phyloP scores from a whole-genome alignment of 2,797 vertebrate genomes.

The Pygocentrus nattereri region DNA sequence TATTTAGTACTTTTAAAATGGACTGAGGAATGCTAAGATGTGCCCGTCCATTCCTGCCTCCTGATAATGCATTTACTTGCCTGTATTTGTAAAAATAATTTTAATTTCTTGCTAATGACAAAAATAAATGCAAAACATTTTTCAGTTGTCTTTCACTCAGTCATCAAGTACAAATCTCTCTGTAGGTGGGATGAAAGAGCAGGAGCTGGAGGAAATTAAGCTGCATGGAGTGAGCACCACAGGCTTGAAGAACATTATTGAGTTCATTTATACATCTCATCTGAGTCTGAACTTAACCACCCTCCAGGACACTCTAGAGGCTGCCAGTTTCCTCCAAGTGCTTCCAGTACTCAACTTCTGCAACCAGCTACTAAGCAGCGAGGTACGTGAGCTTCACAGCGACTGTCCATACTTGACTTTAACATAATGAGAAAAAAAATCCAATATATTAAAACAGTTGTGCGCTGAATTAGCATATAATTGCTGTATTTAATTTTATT shows the following conservation, averaged over 20 bases:
- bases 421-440: too few relatives aligned
- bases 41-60: neutral
- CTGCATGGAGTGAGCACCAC: constrained; percentile 80
- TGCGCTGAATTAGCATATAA: too few relatives aligned
- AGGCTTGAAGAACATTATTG: constrained; percentile 83
- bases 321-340: constrained; percentile 85
- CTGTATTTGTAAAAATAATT: neutral
- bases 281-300: constrained; percentile 77
- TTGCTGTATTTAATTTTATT: too few relatives aligned
- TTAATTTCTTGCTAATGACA: neutral
- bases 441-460: too few relatives aligned
- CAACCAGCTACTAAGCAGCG: constrained; percentile 82
- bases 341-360: constrained; percentile 83
- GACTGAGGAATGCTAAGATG: neutral
- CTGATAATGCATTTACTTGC: neutral
- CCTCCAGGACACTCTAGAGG: constrained; percentile 84
- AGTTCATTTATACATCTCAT: constrained; percentile 84
- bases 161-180: neutral
- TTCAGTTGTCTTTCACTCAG: neutral
- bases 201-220: constrained; percentile 82
- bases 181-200: constrained; percentile 85
- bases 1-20: too few relatives aligned
- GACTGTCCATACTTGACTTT: neutral
- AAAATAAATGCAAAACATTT: neutral
- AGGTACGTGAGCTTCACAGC: constrained; percentile 67